Evolutionary conservation across 2,888 invertebrate species (phyloP).

Genomic region (Parasteatoda lunata): DNA sequence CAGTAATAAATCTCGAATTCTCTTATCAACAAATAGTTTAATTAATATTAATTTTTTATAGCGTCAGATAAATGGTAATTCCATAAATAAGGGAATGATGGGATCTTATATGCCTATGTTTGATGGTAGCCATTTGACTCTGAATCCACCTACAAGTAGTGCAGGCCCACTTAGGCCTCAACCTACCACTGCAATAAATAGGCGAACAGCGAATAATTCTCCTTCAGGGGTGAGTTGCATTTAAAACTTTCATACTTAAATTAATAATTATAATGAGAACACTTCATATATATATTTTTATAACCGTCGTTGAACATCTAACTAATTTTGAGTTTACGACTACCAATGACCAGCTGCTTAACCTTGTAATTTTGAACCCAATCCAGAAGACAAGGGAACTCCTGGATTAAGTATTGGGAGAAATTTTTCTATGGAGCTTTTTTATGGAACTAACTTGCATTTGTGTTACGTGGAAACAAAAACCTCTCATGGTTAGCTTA

Average conservation of each 20-base stretch:
- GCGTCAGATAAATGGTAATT: constrained; percentile 68
- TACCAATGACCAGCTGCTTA: too few relatives aligned
- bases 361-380: too few relatives aligned
- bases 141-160: constrained; percentile 24
- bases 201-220: constrained; percentile 37
- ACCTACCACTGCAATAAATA: constrained; percentile 28
- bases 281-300: background rate
- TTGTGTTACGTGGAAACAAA: too few relatives aligned
- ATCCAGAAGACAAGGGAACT: too few relatives aligned
- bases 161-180: constrained; percentile 35
- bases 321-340: background rate
- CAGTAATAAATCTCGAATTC: too few relatives aligned
- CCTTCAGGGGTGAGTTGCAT: constrained; percentile 31
- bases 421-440: too few relatives aligned
- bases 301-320: background rate
- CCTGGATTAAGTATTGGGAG: too few relatives aligned
- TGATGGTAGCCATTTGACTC: constrained; percentile 21
- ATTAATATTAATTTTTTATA: constrained; percentile 3
- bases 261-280: background rate
- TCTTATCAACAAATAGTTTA: background rate
- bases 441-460: too few relatives aligned
- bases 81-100: constrained; percentile 45
- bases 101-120: constrained; percentile 40
- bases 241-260: background rate
- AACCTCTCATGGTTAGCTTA: too few relatives aligned